Evolutionary conservation across 2,113 vertebrate genomes (phyloP).

Genomic region (Platysternon megacephalum): DNA sequence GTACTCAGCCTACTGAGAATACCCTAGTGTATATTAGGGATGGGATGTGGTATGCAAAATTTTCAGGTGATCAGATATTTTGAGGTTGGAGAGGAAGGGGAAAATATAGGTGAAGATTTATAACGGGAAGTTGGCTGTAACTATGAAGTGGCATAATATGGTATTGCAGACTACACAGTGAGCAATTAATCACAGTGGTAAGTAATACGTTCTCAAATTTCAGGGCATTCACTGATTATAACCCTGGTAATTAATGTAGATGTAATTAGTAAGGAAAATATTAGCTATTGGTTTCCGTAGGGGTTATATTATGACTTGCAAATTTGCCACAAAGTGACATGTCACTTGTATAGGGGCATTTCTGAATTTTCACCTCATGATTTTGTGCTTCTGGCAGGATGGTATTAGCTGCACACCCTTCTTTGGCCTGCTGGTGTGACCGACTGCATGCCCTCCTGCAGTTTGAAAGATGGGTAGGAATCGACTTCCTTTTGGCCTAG

Average conservation of each 20-base stretch:
- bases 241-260: not conserved
- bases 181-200: not conserved
- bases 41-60: accelerated
- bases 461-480: not conserved
- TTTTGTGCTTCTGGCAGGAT: not conserved
- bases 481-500: not conserved
- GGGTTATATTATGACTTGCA: not conserved
- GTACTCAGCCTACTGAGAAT: not conserved
- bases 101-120: not conserved
- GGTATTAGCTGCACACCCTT: not conserved
- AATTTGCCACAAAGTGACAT: not conserved
- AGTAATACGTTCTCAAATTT: not conserved
- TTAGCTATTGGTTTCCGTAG: not conserved
- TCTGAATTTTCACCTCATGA: not conserved
- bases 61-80: not conserved
- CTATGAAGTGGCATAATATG: not conserved
- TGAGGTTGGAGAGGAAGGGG: not conserved
- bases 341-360: not conserved
- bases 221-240: not conserved
- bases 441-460: not conserved
- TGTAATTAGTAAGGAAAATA: not conserved
- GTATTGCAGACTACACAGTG: not conserved
- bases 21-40: not conserved
- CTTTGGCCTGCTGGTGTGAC: not conserved
- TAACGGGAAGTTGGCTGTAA: not conserved